These are phyloP conservation scores for Chaetorhynchus papuensis DNA, from an alignment of 2,113 vertebrate species.

Conservation along the genomic window DNA sequence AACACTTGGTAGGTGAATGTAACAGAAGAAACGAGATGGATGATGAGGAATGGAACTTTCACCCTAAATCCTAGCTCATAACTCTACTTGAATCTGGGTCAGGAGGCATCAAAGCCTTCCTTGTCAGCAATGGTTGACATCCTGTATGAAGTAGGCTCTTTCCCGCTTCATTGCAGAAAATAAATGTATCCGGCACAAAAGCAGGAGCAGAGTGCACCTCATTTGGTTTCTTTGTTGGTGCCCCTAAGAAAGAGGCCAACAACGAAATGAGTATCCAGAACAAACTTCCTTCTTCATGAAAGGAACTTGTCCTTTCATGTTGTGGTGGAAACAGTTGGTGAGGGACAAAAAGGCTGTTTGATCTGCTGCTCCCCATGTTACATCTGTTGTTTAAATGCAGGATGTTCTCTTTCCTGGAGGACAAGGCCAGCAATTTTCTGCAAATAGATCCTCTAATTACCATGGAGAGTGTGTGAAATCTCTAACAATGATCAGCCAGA, in stretches of 20 bases:
- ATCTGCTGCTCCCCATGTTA: not conserved
- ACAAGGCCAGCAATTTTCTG: not conserved
- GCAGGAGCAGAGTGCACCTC: not conserved
- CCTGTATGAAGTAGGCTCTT: not conserved
- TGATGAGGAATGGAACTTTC: not conserved
- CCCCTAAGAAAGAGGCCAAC: not conserved
- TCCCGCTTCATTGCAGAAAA: not conserved
- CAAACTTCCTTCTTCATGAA: not conserved
- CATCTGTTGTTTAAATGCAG: not conserved
- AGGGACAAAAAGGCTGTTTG: not conserved
- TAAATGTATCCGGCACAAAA: not conserved
- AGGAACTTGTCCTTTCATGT: not conserved
- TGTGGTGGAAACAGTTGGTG: not conserved
- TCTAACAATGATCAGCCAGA: not conserved
- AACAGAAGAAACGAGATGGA: not conserved
- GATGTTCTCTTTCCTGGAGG: not conserved
- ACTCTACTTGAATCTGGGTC: not conserved
- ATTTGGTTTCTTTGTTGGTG: not conserved
- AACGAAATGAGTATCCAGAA: not conserved
- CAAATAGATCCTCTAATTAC: not conserved
- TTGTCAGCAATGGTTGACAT: not conserved
- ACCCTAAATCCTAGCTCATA: not conserved
- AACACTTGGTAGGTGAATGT: slow-evolving; percentile 8
- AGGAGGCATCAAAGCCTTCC: not conserved
- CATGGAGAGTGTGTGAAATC: not conserved